Conservation (phyloP, 2,888 invertebrate species). For the Fabriciana adippe region DNA sequence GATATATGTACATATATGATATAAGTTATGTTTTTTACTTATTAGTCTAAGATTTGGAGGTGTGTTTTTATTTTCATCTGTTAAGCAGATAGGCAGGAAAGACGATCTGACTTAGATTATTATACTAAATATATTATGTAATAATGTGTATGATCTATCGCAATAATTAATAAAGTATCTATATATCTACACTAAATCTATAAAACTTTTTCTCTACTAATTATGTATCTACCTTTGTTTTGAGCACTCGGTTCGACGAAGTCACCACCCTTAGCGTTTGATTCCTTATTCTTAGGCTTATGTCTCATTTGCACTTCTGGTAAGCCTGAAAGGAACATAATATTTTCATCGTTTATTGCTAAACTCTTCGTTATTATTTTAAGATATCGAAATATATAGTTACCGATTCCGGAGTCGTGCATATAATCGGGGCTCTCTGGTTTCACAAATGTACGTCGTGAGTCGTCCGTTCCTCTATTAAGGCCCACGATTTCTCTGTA, state of each 20-base stretch:
- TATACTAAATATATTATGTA: too few species aligned
- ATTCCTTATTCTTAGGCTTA: conserved; percentile 71
- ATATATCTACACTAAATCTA: too few species aligned
- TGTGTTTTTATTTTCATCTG: too few species aligned
- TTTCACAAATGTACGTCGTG: conserved; percentile 77
- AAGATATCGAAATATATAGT: conserved; percentile 28
- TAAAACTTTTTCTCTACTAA: too few species aligned
- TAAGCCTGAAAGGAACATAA: conserved; percentile 56
- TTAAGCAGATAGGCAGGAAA: too few species aligned
- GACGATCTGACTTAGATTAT: too few species aligned
- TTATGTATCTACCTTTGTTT: conserved; percentile 64
- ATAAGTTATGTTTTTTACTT: too few species aligned
- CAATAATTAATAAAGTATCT: too few species aligned
- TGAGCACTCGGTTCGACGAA: conserved; percentile 82
- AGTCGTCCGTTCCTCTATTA: conserved; percentile 76
- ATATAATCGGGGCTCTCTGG: conserved; percentile 79
- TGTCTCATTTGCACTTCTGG: conserved; percentile 78
- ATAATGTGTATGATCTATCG: too few species aligned
- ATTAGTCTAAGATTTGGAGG: too few species aligned
- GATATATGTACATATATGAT: too few species aligned
- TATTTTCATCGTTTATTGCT: background rate
- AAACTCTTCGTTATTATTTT: background rate
- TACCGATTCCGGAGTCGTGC: conserved; percentile 81
- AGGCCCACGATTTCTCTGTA: conserved; percentile 74
- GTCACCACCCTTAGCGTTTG: conserved; percentile 72